A percentile compares a stretch with the other conserved stretches of the same genome.
These are phyloP conservation scores for Tryphoninae sp. DNA, from an alignment of 2,888 invertebrate genomes.

Conservation along the genomic window DNA sequence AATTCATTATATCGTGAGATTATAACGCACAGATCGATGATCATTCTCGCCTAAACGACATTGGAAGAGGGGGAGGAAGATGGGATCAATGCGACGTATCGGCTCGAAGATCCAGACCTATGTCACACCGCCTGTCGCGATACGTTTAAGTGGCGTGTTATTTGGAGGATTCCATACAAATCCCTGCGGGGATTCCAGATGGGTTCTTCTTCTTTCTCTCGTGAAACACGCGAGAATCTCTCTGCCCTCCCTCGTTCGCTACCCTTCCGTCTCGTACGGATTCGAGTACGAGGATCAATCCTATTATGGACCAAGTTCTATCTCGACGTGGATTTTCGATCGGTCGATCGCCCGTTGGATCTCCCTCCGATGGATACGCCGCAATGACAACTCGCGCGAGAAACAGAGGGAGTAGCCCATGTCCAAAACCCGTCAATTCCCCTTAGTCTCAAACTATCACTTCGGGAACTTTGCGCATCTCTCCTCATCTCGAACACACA, in stretches of 20 bases:
- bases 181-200: constrained; percentile 63
- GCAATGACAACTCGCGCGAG: constrained; percentile 44
- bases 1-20: constrained; percentile 40
- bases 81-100: constrained; percentile 66
- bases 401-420: constrained; percentile 60
- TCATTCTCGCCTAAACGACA: constrained; percentile 36
- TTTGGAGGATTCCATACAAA: constrained; percentile 71
- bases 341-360: constrained; percentile 67
- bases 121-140: constrained; percentile 71
- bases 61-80: constrained; percentile 37
- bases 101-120: constrained; percentile 68
- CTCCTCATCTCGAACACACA: background rate
- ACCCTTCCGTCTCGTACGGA: constrained; percentile 9
- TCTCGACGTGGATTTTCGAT: constrained; percentile 72
- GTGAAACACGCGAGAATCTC: constrained; percentile 6
- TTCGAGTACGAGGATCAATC: constrained; percentile 71
- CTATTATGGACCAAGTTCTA: constrained; percentile 73
- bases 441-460: constrained; percentile 65
- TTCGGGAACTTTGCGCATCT: constrained; percentile 44
- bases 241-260: background rate
- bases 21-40: constrained; percentile 59
- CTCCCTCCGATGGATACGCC: constrained; percentile 28
- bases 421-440: constrained; percentile 66
- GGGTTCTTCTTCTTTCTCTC: constrained; percentile 56
- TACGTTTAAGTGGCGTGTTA: constrained; percentile 70